Percentiles rank a stretch among this genome's conserved stretches.
Conservation (phyloP, 2,888 invertebrate species). For the Odontocerum albicorne region DNA sequence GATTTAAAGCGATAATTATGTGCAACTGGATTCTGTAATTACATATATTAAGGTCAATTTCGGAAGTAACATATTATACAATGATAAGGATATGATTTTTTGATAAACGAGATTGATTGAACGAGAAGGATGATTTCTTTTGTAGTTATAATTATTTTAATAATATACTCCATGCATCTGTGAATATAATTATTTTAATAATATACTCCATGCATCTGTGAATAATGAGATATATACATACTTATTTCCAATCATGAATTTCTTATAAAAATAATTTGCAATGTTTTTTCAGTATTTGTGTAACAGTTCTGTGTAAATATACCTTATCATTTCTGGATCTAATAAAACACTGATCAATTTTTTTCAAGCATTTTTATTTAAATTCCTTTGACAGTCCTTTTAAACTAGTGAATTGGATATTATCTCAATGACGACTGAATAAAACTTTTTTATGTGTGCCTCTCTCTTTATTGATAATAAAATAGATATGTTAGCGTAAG, state of each 20-base stretch:
- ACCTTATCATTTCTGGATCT: slow-evolving; percentile 7
- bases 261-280: neutral
- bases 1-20: too few relatives aligned
- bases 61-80: neutral
- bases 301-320: slow-evolving; percentile 21
- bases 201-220: neutral
- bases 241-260: neutral
- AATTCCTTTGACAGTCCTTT: too few relatives aligned
- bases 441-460: too few relatives aligned
- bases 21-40: too few relatives aligned
- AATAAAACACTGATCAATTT: slow-evolving; percentile 2
- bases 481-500: too few relatives aligned
- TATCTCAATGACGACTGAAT: too few relatives aligned
- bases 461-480: too few relatives aligned
- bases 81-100: too few relatives aligned
- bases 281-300: slow-evolving; percentile 29
- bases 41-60: too few relatives aligned
- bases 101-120: too few relatives aligned
- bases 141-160: neutral
- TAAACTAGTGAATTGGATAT: too few relatives aligned
- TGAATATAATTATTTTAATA: slow-evolving; percentile 1
- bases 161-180: neutral
- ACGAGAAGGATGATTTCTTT: too few relatives aligned
- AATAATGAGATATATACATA: neutral
- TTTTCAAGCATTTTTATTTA: neutral